These are phyloP conservation scores for Isurus oxyrinchus DNA, from an alignment of 2,113 vertebrate species.

Conservation along the genomic window DNA sequence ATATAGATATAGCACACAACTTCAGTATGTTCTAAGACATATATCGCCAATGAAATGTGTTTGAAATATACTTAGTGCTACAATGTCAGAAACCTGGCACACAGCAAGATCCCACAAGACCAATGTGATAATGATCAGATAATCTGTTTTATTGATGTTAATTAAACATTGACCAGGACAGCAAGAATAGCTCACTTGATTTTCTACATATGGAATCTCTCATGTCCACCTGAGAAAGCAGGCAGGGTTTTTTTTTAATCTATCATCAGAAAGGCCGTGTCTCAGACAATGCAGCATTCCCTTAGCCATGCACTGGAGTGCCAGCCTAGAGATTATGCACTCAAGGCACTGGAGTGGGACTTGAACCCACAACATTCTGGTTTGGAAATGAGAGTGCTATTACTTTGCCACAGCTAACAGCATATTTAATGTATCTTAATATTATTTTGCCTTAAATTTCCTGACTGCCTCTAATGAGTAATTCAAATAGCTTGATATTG, in stretches of 20 bases:
- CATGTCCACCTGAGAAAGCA: not conserved
- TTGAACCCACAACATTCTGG: not conserved
- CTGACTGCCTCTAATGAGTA: too few species aligned
- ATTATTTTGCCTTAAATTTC: not conserved
- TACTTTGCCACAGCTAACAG: not conserved
- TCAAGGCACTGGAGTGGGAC: too few species aligned
- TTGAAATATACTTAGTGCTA: not conserved
- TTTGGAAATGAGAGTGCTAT: not conserved
- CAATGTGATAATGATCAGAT: not conserved
- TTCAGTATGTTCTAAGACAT: not conserved
- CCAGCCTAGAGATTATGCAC: too few species aligned
- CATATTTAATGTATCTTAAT: not conserved
- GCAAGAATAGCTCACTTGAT: not conserved
- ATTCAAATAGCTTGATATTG: not conserved
- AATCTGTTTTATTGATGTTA: not conserved
- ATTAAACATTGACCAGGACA: not conserved
- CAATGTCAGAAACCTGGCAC: not conserved
- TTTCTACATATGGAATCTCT: not conserved
- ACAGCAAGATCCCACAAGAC: not conserved
- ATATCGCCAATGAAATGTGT: not conserved
- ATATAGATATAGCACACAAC: not conserved
- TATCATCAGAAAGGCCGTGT: not conserved
- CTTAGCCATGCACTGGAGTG: not conserved
- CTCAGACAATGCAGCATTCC: not conserved
- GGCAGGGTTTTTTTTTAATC: not conserved